A percentile compares a stretch with the other conserved stretches of the same genome.
phyloP scores from a whole-genome alignment of 2,888 invertebrate species.

The Herminia tarsipennalis region DNA sequence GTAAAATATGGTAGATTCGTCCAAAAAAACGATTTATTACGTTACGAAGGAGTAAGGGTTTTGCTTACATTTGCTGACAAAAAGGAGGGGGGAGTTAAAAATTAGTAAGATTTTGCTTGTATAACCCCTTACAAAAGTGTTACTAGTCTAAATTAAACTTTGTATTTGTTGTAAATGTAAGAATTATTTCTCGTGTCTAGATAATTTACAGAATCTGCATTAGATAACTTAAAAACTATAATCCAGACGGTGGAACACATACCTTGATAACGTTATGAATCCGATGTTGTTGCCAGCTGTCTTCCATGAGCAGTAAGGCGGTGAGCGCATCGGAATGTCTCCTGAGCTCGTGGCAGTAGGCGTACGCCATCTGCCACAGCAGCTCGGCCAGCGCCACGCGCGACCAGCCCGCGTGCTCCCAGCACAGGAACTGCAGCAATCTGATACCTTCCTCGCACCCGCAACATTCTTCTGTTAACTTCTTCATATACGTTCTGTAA shows the following conservation, averaged over 20 bases:
- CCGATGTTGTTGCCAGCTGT: slow-evolving; percentile 98
- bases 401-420: slow-evolving; percentile 98
- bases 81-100: too few relatives aligned
- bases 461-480: slow-evolving; percentile 97
- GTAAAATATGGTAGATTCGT: too few relatives aligned
- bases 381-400: slow-evolving; percentile 95
- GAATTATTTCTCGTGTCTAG: too few relatives aligned
- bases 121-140: too few relatives aligned
- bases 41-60: too few relatives aligned
- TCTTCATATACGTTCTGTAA: slow-evolving; percentile 91
- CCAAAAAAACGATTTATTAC: too few relatives aligned
- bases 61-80: too few relatives aligned
- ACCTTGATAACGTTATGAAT: slow-evolving; percentile 97
- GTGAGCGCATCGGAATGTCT: slow-evolving; percentile 96
- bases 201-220: too few relatives aligned
- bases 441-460: slow-evolving; percentile 96
- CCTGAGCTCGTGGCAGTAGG: slow-evolving; percentile 97
- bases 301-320: slow-evolving; percentile 95
- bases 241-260: neutral
- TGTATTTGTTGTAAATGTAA: too few relatives aligned
- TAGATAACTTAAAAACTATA: too few relatives aligned
- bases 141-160: too few relatives aligned
- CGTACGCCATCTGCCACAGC: slow-evolving; percentile 95
- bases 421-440: slow-evolving; percentile 96
- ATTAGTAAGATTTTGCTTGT: too few relatives aligned